Evolutionary conservation across 2,113 vertebrate genomes (phyloP).

Genomic region (Electrona antarctica): DNA sequence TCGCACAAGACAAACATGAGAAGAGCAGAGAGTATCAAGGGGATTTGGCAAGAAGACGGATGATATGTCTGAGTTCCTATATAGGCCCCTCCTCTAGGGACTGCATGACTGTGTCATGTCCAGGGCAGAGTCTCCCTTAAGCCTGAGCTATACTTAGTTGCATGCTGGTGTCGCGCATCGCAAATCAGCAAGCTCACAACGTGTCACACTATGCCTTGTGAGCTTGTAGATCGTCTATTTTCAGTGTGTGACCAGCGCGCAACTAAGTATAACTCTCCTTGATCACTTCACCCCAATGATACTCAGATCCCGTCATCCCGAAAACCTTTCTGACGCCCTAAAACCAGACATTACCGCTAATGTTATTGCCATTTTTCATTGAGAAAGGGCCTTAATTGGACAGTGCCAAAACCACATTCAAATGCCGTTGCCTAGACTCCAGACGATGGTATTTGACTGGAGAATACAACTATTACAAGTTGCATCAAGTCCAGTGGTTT

Average conservation of each 20-base stretch:
- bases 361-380: no score
- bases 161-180: no score
- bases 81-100: slow-evolving; percentile 37
- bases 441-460: no score
- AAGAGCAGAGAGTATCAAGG: slow-evolving; percentile 51
- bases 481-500: no score
- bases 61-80: slow-evolving; percentile 58
- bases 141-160: no score
- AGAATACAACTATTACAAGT: no score
- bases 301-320: background rate
- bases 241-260: no score
- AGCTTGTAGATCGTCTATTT: no score
- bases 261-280: background rate
- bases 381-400: background rate
- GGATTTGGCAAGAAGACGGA: slow-evolving; percentile 48
- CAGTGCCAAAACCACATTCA: no score
- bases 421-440: no score
- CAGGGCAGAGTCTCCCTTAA: background rate
- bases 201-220: no score
- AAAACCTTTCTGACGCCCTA: background rate
- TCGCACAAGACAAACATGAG: slow-evolving; percentile 59
- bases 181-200: no score
- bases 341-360: background rate
- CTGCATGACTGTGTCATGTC: slow-evolving; percentile 25
- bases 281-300: background rate